phyloP scores from a whole-genome alignment of 2,888 invertebrate genomes.

The Perizoma affinitatum region DNA sequence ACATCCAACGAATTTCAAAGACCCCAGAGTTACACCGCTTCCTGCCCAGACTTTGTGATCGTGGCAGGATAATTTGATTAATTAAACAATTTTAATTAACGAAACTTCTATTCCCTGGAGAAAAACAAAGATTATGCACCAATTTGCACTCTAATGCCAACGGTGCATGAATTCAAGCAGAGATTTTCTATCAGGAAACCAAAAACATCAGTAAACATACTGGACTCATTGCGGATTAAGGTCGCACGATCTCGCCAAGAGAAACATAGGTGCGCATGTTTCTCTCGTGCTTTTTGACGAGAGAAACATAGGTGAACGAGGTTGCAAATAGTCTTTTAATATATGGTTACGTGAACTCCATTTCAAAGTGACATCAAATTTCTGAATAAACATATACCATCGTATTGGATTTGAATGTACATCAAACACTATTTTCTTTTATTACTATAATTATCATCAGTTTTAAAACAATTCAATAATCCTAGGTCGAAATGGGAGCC shows the following conservation, averaged over 20 bases:
- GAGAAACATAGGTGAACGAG: conserved; percentile 8
- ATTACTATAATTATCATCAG: no score
- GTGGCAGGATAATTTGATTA: conserved; percentile 4
- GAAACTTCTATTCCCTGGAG: not conserved
- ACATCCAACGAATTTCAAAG: conserved; percentile 12
- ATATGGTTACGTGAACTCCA: no score
- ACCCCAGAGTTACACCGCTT: conserved; percentile 3
- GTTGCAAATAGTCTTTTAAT: conserved; percentile 1
- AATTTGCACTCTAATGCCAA: conserved; percentile 2
- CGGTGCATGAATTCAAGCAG: conserved; percentile 4
- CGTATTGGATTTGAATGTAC: no score
- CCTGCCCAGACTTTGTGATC: conserved; percentile 4
- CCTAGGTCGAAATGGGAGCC: no score
- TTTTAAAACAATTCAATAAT: no score
- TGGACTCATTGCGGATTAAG: conserved; percentile 7
- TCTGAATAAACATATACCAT: no score
- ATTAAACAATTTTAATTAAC: conserved; percentile 6
- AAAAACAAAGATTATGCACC: not conserved
- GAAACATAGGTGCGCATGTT: not conserved
- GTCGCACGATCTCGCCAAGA: conserved; percentile 3
- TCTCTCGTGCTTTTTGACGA: not conserved
- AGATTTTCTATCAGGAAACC: not conserved
- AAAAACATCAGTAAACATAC: conserved; percentile 3
- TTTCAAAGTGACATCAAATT: no score
- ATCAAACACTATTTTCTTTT: no score